phyloP scores from a whole-genome alignment of 2,797 vertebrate genomes.

The Neosilurus hyrtlii region DNA sequence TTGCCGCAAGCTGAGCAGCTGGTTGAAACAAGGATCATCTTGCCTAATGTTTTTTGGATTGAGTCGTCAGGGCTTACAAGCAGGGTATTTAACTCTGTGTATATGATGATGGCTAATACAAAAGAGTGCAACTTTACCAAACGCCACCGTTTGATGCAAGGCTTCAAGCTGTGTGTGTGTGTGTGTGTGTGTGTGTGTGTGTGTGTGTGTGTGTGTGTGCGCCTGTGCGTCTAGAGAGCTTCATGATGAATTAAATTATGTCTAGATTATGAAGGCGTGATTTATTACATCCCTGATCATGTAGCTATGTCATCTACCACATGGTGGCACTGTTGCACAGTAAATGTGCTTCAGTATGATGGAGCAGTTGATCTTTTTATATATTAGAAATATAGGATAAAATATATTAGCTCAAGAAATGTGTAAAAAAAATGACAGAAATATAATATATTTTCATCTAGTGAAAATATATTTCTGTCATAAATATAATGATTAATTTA shows the following conservation, averaged over 20 bases:
- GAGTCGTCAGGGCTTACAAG: slow-evolving; percentile 27
- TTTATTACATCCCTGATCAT: slow-evolving; percentile 9
- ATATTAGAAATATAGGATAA: neutral
- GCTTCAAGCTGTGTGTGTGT: slow-evolving; percentile 22
- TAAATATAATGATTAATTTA: neutral
- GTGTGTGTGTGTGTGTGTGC: neutral
- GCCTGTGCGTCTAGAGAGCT: slow-evolving; percentile 6
- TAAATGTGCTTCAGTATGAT: slow-evolving; percentile 2
- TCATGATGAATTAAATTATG: slow-evolving; percentile 27
- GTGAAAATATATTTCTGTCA: no score
- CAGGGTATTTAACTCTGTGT: slow-evolving; percentile 41
- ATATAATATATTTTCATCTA: neutral
- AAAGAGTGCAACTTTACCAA: slow-evolving; percentile 5
- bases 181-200: no score
- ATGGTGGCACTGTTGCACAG: slow-evolving; percentile 47
- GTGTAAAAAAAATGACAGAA: neutral
- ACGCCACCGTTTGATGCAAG: neutral
- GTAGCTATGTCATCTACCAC: slow-evolving; percentile 21
- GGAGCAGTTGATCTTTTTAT: neutral
- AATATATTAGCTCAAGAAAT: neutral
- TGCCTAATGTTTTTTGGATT: slow-evolving; percentile 44
- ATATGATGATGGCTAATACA: slow-evolving; percentile 18
- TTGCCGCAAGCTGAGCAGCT: slow-evolving; percentile 45
- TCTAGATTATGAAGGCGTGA: slow-evolving; percentile 23
- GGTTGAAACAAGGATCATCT: slow-evolving; percentile 43